Base-by-base conservation (phyloP, 2,113 vertebrate genomes). In the Rhea pennata region DNA sequence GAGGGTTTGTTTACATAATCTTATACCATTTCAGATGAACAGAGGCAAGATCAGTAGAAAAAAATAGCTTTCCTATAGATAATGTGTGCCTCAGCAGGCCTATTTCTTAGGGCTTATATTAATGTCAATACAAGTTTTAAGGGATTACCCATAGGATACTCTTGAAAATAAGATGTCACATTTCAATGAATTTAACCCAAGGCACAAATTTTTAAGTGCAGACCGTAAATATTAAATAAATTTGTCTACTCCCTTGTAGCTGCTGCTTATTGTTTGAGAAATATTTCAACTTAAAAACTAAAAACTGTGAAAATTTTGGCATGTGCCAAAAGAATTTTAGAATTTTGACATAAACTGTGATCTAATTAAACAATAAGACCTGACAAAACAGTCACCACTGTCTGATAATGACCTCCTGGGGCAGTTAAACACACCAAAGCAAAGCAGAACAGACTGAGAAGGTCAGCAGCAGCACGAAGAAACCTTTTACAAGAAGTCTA, bases 331-430 rank as follows among this genome's bases (percentile, higher is more conserved):
- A 97, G 90, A 97, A 98, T 98, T 98, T 97, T 95, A 96, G 93
- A 98, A 97, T 88, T 97, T 94, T 88, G 90, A 97, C 95, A 96
- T 96, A 98, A 97, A 91, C 96, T 97, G 97, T 98, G 97, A 98
- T 98, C 98, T 98, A 98, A 98, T 98, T 98, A 98, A 98, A 97
- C 96, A 98, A 97, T 97, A 98, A 97, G 97, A 98, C 96, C 90
- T 98, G 98, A 98, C 97, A 98, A 98, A 98, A 97, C 91, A 97
- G 97, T 97, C 96, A 97, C 96, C 93, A 94, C 96, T 96, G 91
- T 97, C 95, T 96, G 91, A 98, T 98, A 98, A 98, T 98, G 95
- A 97, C 97, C 97, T 98, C 98, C 97, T 1, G 95, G 96, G 98
- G 97, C 98, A 97, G 96, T 97, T 97, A 95, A 97, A 96, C 94